Conservation (phyloP, 2,113 vertebrate genomes). For the Rhineura floridana region DNA sequence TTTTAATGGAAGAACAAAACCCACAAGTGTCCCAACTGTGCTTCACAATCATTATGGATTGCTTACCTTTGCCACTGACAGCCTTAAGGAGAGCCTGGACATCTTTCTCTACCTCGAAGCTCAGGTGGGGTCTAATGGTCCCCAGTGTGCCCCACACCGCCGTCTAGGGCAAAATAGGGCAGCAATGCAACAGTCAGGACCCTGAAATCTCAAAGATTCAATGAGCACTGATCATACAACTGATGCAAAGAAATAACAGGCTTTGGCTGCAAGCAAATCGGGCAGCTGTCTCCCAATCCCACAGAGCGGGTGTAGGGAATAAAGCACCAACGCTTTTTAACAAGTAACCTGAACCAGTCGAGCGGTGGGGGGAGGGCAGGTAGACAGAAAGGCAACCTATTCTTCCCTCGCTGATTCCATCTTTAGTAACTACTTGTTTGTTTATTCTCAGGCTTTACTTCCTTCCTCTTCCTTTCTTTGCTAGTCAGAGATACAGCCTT, state of each 20-base stretch:
- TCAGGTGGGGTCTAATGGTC: slow-evolving; percentile 64
- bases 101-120: slow-evolving; percentile 62
- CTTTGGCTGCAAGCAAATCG: no score
- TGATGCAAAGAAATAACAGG: neutral
- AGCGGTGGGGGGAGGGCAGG: no score
- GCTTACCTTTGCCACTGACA: slow-evolving; percentile 58
- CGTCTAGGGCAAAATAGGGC: slow-evolving; percentile 17
- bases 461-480: no score
- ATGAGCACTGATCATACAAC: neutral
- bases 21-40: rapidly evolving
- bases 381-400: no score
- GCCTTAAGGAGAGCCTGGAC: slow-evolving; percentile 58
- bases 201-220: neutral
- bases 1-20: neutral
- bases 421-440: no score
- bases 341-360: no score
- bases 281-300: no score
- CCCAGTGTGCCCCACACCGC: slow-evolving; percentile 71
- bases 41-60: rapidly evolving
- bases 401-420: no score
- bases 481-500: no score
- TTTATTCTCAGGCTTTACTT: no score
- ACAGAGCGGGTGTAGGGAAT: no score
- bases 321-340: no score
- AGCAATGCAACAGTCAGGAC: neutral